Conservation (phyloP, 35 echinoderm and acorn worm species). For the Ptychodera flava region DNA sequence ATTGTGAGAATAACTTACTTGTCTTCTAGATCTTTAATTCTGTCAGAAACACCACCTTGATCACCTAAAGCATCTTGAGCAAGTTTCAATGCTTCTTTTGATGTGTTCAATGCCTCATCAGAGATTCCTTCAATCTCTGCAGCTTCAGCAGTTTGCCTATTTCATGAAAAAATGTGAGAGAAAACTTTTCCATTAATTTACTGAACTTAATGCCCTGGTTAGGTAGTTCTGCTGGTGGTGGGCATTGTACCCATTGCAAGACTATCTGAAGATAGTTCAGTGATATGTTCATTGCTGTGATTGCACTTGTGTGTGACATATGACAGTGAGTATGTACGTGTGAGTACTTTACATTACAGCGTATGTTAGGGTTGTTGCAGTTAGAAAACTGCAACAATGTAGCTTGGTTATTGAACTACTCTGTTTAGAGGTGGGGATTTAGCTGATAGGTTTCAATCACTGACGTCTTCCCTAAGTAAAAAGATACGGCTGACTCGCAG, state of each 20-base stretch:
- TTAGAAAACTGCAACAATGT: too few species aligned
- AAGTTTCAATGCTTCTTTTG: conserved; percentile 42
- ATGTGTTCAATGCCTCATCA: conserved; percentile 41
- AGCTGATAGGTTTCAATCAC: too few species aligned
- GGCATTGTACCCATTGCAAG: neutral
- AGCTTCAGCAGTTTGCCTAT: conserved; percentile 29
- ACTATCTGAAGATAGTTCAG: neutral
- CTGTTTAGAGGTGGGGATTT: too few species aligned
- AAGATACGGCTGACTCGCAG: too few species aligned
- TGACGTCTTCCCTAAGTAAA: too few species aligned
- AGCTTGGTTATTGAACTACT: too few species aligned
- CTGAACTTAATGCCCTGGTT: neutral
- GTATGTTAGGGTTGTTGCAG: too few species aligned
- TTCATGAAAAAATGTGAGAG: neutral
- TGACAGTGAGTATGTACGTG: neutral
- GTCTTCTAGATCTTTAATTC: conserved; percentile 31
- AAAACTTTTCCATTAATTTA: neutral
- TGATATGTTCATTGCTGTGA: neutral
- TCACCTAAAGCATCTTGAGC: conserved; percentile 15
- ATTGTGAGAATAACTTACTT: conserved; percentile 34
- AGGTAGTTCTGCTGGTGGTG: neutral
- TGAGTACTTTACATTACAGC: neutral
- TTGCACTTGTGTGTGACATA: neutral
- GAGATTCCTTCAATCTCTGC: conserved; percentile 25
- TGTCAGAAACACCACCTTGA: conserved; percentile 16